Percentiles rank a stretch among this genome's conserved stretches.
Conservation (phyloP, 2,113 vertebrate species). For the Athene cunicularia region DNA sequence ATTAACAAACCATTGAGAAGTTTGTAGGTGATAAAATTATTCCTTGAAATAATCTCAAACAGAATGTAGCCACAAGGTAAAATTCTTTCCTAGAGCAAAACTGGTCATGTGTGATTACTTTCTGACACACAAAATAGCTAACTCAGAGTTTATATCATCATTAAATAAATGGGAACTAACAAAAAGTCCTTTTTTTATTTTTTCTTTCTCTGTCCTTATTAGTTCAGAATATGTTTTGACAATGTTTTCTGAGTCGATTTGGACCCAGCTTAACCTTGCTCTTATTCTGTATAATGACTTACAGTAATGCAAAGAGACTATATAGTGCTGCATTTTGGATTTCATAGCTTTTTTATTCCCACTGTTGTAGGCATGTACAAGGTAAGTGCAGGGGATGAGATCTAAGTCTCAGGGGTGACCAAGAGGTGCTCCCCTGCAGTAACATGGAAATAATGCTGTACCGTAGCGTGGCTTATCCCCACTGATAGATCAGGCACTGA, state of each 20-base stretch:
- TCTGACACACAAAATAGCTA: slow-evolving; percentile 9
- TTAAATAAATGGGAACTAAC: slow-evolving; percentile 47
- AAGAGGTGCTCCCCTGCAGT: background rate
- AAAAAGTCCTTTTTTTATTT: background rate
- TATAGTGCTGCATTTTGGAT: background rate
- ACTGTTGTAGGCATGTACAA: background rate
- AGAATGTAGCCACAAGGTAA: slow-evolving; percentile 39
- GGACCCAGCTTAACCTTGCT: background rate
- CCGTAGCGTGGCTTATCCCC: background rate
- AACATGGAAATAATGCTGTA: background rate
- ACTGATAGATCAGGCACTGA: background rate
- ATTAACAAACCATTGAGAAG: background rate
- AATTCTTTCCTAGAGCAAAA: slow-evolving; percentile 38
- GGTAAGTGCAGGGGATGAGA: background rate
- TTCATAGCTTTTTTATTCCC: background rate
- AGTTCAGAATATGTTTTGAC: background rate
- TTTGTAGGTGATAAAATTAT: background rate
- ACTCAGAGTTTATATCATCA: background rate
- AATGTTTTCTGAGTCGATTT: background rate
- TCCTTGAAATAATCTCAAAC: slow-evolving; percentile 10
- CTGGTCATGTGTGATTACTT: background rate
- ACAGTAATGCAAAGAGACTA: background rate
- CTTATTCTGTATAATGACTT: background rate
- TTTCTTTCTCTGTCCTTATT: slow-evolving; percentile 12
- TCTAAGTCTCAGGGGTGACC: background rate